phyloP scores from a whole-genome alignment of 2,797 vertebrate genomes.

The Neosilurus mollespiculum region DNA sequence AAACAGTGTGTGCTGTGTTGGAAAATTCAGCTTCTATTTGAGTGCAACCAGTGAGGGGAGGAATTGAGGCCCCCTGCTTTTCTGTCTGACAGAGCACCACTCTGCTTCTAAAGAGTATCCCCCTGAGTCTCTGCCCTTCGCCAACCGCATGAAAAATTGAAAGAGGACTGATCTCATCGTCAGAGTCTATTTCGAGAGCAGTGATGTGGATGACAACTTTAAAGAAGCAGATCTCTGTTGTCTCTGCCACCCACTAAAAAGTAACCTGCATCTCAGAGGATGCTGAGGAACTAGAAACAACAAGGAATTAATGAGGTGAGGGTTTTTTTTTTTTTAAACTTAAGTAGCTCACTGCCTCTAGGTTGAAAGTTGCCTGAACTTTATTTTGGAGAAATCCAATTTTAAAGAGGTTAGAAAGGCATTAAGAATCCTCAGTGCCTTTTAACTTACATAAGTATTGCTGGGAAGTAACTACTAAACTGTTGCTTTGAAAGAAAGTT shows the following conservation, averaged over 20 bases:
- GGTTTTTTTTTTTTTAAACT: slow-evolving; percentile 8
- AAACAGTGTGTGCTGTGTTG: slow-evolving; percentile 43
- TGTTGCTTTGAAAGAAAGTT: neutral
- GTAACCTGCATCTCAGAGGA: slow-evolving; percentile 25
- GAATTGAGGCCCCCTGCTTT: slow-evolving; percentile 57
- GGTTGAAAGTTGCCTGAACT: slow-evolving; percentile 23
- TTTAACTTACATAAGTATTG: neutral
- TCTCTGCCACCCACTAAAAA: slow-evolving; percentile 44
- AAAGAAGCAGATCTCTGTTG: slow-evolving; percentile 64
- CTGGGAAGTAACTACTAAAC: neutral
- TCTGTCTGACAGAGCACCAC: slow-evolving; percentile 58
- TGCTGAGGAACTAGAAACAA: slow-evolving; percentile 38
- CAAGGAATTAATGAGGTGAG: slow-evolving; percentile 42
- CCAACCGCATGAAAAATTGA: slow-evolving; percentile 80
- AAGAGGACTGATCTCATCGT: slow-evolving; percentile 77
- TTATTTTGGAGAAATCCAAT: slow-evolving; percentile 11
- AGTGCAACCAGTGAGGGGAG: slow-evolving; percentile 29
- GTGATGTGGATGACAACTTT: slow-evolving; percentile 74
- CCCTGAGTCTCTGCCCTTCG: slow-evolving; percentile 70
- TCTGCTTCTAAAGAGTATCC: slow-evolving; percentile 66
- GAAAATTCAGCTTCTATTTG: slow-evolving; percentile 36
- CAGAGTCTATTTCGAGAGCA: slow-evolving; percentile 73
- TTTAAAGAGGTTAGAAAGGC: slow-evolving; percentile 5
- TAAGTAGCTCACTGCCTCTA: neutral
- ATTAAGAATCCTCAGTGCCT: neutral